Base-by-base conservation (phyloP, 2,113 vertebrate genomes). In the Carollia perspicillata region DNA sequence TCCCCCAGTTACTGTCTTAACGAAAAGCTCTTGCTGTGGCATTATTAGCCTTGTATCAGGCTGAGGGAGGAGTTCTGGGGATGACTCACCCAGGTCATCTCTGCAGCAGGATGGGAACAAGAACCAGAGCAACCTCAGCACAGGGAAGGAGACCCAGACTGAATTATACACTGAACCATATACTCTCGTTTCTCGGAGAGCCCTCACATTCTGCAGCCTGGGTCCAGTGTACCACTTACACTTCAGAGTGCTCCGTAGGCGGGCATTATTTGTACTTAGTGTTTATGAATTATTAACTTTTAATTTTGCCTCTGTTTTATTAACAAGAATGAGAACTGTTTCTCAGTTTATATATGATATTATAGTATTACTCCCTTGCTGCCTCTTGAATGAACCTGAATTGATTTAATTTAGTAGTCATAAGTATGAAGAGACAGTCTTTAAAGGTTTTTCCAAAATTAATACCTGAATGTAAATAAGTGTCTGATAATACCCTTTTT, bases 391-490 rank as follows among this genome's bases (percentile, higher is more conserved):
- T 84, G 58, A 84, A 33, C 28, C 40, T 72, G 72, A 91, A 92
- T 77, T 60, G 33, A 93, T 55, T 8, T 63, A 80, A 79, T 69
- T 88, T 93, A 95, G 69, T 35, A 44, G 3, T 63, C 44, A 35
- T 69, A 81, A 72, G 28, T 63, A 40, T 81, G 63, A n/a, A 80
- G 86, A 92, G 20, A 83, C 37, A 35, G 53, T 68, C 65, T 80
- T 91, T 75, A 60, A 90, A 95, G 17, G 0, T 65, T 93, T 85
- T 91, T 69, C 49, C 65, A 93, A 79, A 95, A 75, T 87, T 55
- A 55, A 75, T 80, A 42, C 55, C 81, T 84, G n/a, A 79, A 88
- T 93, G n/a, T 42, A 89, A 83, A 30, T 79, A 81, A 77, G 26
- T 58, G 23, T 42, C 55, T 68, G 18, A 35, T 85, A 77, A 35